Evolutionary conservation across 2,888 invertebrate species (phyloP), one percentile per base, ranked within the genome.

Genomic region (Drosophila rubida): DNA sequence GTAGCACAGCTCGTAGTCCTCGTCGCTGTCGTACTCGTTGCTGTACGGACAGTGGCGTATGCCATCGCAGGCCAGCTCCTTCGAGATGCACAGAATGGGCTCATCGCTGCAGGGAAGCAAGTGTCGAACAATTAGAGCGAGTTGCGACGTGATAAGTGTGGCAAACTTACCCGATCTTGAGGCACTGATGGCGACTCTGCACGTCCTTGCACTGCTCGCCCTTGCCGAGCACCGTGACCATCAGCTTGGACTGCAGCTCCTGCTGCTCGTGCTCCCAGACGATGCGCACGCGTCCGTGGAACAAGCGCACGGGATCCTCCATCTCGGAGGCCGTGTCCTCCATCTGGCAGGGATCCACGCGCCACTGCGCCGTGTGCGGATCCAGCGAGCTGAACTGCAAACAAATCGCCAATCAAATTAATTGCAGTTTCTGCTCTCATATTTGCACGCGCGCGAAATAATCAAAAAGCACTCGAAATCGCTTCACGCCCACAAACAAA

Each of bases 21-120:
- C 92, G 65, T 92, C 92, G 78, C 91, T 92, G 32, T 94, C 94
- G 74, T 94, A 94, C 67, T 94, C 94, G 64, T 94, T 94, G 4
- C 94, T 94, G 0, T 93, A 93, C 0, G 95, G 95, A 75, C 95
- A 95, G 87, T 95, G 94, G 1, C 93, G 92, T 19, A 94, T 93
- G 8, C 95, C 95, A 77, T 95, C 95, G 89, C 95, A 95, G 14
- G 94, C 93, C 70, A 95, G 91, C 80, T 94, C 94, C 50, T 94
- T 93, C 0, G 95, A 94, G 57, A 95, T 93, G 91, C 95, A 95
- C 44, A 95, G 92, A 70, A 92, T 75, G 30, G 91, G 89, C 59
- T 91, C 91, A 59, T 88, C 84, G 0, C 91, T 91, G 35, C 3
- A 23, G 37, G 2, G 19, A 0, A 4, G 32, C 4, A 39, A n/a